Evolutionary conservation across 2,888 invertebrate species (phyloP).

Genomic region (Drosophila mulleri): DNA sequence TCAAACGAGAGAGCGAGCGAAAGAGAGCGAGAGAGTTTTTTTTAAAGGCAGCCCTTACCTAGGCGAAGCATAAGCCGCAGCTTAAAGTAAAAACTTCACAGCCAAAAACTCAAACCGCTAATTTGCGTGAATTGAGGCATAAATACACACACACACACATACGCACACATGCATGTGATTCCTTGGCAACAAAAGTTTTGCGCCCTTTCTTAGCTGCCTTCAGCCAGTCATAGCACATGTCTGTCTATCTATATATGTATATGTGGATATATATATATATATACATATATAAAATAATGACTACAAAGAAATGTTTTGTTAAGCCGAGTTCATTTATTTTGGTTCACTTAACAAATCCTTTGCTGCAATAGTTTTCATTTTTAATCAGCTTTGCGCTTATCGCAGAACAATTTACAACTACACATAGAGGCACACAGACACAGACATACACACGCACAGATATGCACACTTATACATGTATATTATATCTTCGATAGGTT

Average conservation of each 20-base stretch:
- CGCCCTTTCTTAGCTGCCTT: conserved; percentile 10
- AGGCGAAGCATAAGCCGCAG: conserved; percentile 27
- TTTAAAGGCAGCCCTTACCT: conserved; percentile 3
- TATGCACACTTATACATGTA: not conserved
- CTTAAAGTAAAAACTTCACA: conserved; percentile 33
- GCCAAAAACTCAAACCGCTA: conserved; percentile 69
- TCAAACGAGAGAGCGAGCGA: not conserved
- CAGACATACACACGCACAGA: not conserved
- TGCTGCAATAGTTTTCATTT: conserved; percentile 75
- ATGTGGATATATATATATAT: not conserved
- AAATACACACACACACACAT: conserved; percentile 18
- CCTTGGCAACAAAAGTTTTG: conserved; percentile 51
- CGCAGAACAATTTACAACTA: conserved; percentile 24
- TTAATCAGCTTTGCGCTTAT: conserved; percentile 77
- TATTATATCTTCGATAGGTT: conserved; percentile 5
- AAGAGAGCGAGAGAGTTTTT: not conserved
- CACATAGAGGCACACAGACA: not conserved
- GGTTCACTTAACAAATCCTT: conserved; percentile 81
- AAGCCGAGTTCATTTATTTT: conserved; percentile 79
- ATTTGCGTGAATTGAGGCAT: conserved; percentile 72
- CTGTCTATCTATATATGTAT: conserved; percentile 1
- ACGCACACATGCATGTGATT: conserved; percentile 7
- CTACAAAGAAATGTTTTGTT: conserved; percentile 75
- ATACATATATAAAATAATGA: conserved; percentile 67
- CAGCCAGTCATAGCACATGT: conserved; percentile 19